Evolutionary conservation across 1,140 invertebrate genomes (phyloP), one percentile per base, ranked within the genome.

Genomic region (Apis dorsata): DNA sequence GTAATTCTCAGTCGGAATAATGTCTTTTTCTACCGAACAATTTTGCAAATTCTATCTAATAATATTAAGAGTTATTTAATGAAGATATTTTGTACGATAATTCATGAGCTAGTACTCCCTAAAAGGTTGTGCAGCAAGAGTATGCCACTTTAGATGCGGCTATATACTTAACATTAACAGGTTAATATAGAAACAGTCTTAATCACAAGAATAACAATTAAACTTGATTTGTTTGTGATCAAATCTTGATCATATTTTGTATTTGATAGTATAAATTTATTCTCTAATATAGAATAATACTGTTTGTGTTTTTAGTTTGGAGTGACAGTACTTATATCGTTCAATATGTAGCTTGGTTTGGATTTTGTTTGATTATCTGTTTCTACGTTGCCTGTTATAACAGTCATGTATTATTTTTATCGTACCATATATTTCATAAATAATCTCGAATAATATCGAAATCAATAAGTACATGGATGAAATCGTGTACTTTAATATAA

Each of bases 161-260:
- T 85, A 76, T 71, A 86, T 89, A 91, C 88, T 91, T 90, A 91
- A 88, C 76, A 53, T 13, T 69, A 65, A 70, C 68, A 72, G 28
- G 72, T 17, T 34, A 74, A 86, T 70, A 70, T 68, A 49, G 60
- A 82, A 88, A 74, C 62, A 76, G 68, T 62, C 17, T 81, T 63
- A 3, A 79, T 57, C n/a, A 34, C 51, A 62, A 76, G n/a, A 76
- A 49, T 44, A 53, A 60, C 17, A 44, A 68, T 17, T 53, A 59
- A 57, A 24, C 19, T 81, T 66, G 59, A 77, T 55, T 13, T 13
- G n/a, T 63, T 70, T 63, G 19, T 44, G 53, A 21, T 70, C 1
- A 44, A 60, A 70, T n/a, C 17, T 24, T n/a, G 34, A 44, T 44
- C 5, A 44, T 44, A 44, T 34, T 55, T 34, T 51, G 21, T 65